phyloP scores from a whole-genome alignment of 2,113 vertebrate species.

The Harpagus bidentatus region DNA sequence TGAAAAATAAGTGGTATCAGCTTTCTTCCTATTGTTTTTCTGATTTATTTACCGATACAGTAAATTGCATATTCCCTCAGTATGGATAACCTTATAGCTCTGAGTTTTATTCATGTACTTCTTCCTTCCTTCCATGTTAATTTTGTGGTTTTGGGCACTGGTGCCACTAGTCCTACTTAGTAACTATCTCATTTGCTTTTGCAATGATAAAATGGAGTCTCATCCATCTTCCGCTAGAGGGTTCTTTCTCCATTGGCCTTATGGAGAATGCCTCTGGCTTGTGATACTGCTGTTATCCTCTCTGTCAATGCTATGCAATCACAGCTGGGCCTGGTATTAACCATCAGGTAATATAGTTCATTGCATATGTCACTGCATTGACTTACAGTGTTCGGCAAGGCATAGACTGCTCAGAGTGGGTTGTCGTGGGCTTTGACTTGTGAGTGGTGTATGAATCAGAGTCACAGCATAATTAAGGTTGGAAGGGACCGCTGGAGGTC shows the following conservation, averaged over 20 bases:
- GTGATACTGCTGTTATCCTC: background rate
- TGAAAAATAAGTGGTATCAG: background rate
- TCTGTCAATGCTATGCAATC: background rate
- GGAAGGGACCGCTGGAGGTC: background rate
- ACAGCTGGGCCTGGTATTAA: background rate
- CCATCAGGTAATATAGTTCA: background rate
- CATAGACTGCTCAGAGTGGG: background rate
- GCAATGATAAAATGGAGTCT: background rate
- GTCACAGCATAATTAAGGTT: background rate
- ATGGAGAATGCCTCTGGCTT: background rate
- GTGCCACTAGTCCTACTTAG: background rate
- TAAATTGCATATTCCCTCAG: background rate
- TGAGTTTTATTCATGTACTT: background rate
- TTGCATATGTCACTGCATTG: background rate
- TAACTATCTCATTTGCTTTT: background rate
- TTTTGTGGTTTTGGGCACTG: background rate
- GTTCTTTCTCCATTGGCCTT: background rate
- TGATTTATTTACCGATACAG: background rate
- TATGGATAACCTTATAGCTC: background rate
- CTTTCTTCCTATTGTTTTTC: background rate
- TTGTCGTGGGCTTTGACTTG: background rate
- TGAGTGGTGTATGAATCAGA: background rate
- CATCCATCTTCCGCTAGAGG: background rate
- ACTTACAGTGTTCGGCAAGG: background rate
- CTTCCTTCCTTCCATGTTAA: background rate